Evolutionary conservation across 1,140 invertebrate species (phyloP), one percentile per base, ranked within the genome.

Genomic region (Bombus confusus): DNA sequence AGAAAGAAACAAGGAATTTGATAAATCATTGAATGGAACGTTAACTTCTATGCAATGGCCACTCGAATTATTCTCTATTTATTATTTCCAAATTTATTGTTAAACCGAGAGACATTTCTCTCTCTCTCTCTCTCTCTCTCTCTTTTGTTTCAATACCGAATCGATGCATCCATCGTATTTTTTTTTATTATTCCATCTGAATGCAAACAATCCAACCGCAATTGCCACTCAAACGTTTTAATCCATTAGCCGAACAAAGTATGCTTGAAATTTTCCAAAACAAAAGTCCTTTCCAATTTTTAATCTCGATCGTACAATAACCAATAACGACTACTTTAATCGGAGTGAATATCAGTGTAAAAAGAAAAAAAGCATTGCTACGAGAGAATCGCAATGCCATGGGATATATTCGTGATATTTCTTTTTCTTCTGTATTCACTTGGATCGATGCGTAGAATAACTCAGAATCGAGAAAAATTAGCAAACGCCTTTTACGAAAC

Each of bases 401-500:
- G n/a, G 13, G n/a, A 66, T 10, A 66, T 10, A 69, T 47, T 69
- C n/a, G 13, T 8, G 62, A 34, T 8, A 31, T 66, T 66, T 18
- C 73, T 57, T 62, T 37, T 0, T 28, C 4, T 31, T 37, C 47
- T 72, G 1, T 3, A 18, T 39, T 22, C 6, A 0, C 18, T 28
- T 52, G 8, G 8, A 9, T 12, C 37, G 22, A 64, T n/a, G 4
- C 34, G 28, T 8, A 3, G 12, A 31, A 25, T 3, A 31, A 28
- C 12, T 41, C 62, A 28, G n/a, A 34, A 18, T 1, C 28, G 15
- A 9, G 25, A 52, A n/a, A 18, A 75, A 85, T 85, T 39, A 3
- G 13, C 15, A 66, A 71, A 72, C 34, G 41, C 80, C 18, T 78
- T 73, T 83, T n/a, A n/a, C 28, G 25, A 9, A 66, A 31, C n/a